Conservation (phyloP, 2,113 vertebrate species). For the Cynopterus brachyotis region DNA sequence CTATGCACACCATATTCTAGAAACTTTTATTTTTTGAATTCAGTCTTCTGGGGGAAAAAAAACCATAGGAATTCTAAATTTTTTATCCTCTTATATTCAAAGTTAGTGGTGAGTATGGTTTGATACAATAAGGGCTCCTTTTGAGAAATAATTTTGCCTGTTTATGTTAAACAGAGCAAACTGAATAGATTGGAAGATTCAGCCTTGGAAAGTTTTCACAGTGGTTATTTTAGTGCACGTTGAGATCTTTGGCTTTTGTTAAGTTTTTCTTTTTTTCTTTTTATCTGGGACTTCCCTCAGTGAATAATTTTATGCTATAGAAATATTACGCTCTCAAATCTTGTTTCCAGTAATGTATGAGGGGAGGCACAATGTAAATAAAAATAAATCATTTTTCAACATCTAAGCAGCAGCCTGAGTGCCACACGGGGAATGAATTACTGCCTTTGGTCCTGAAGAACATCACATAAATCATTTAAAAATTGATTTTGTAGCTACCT, state of each 20-base stretch:
- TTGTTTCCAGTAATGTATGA: conserved; percentile 45
- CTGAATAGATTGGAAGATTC: neutral
- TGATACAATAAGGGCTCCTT: neutral
- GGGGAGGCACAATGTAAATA: conserved; percentile 29
- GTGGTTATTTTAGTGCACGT: neutral
- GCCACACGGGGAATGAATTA: conserved; percentile 41
- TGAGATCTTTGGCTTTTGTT: neutral
- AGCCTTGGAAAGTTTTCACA: neutral
- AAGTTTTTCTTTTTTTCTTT: neutral
- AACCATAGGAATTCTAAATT: neutral
- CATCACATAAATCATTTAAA: conserved; percentile 64
- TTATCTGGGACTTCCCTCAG: neutral
- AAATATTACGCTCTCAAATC: neutral
- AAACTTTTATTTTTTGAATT: neutral
- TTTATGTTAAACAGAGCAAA: conserved; percentile 34
- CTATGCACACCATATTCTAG: neutral
- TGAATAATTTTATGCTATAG: conserved; percentile 34
- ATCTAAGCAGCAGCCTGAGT: conserved; percentile 21
- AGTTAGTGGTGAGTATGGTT: neutral
- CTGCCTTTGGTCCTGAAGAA: neutral
- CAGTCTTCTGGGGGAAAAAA: neutral
- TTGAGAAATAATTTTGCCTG: conserved; percentile 14
- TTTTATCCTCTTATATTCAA: neutral
- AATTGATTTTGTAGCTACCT: conserved; percentile 54
- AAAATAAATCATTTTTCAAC: conserved; percentile 61